Evolutionary conservation across 2,888 invertebrate species (phyloP), one percentile per base, ranked within the genome.

Genomic region (Epirrhoe tristata): DNA sequence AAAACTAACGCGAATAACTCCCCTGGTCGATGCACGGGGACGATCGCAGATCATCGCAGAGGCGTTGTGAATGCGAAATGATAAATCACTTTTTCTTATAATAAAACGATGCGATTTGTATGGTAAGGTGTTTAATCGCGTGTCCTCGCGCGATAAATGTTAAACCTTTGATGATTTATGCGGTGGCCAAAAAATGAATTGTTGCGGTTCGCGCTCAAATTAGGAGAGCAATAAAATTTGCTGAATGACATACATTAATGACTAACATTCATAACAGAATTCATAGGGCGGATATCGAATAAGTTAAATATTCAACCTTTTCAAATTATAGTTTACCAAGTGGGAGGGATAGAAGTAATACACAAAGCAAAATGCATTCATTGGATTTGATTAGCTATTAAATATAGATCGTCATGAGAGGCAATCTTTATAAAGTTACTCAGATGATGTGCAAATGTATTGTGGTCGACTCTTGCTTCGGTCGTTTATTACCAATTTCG

Each of bases 11-110:
- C n/a, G n/a, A n/a, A n/a, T n/a, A n/a, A n/a, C n/a, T n/a, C n/a
- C n/a, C n/a, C n/a, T n/a, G n/a, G 90, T 90, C 90, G 87, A 81
- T 80, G 89, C 74, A 82, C 89, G 81, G 77, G 70, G 81, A 83
- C 81, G 82, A 85, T 83, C 84, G 78, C 84, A 83, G 82, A 87
- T 84, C 82, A 81, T 79, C 81, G 74, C 73, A 76, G 78, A 77
- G 77, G 78, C 55, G 74, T 81, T 81, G 75, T 69, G 71, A 75
- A 77, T 76, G 76, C 67, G 39, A 58, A 61, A 70, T 61, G 74
- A 77, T 80, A 81, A 77, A 81, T 52, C 78, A 74, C 69, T 69
- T 66, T 76, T 77, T 77, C 70, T 71, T 73, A 59, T 71, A 70
- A 67, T 58, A 63, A 73, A 69, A 70, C 39, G 39, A 12, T 72